These are phyloP conservation scores for Colletes latitarsis DNA, from an alignment of 1,140 invertebrate genomes.

Conservation along the genomic window DNA sequence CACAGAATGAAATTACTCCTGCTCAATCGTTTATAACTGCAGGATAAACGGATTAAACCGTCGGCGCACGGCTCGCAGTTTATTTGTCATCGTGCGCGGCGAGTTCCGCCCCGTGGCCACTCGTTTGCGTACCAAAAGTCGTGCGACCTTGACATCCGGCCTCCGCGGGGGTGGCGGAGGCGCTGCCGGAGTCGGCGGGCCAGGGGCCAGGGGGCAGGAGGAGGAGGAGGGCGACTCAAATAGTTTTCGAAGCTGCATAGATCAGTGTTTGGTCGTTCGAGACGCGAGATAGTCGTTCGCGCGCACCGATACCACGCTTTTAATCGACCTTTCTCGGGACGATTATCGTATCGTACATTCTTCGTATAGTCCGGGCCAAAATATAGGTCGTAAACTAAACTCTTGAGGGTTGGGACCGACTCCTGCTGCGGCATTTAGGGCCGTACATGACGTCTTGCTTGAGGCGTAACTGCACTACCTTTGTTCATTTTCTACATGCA, in stretches of 20 bases:
- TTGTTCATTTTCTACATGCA: too few species aligned
- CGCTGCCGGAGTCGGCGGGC: too few species aligned
- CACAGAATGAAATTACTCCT: constrained; percentile 77
- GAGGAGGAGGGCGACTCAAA: background rate
- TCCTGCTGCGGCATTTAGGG: too few species aligned
- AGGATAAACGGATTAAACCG: constrained; percentile 75
- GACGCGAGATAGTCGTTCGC: background rate
- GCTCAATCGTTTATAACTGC: constrained; percentile 75
- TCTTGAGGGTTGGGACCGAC: too few species aligned
- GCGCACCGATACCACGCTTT: too few species aligned
- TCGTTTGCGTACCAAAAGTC: constrained; percentile 55
- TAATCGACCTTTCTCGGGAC: background rate
- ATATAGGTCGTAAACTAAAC: too few species aligned
- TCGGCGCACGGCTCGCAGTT: constrained; percentile 70
- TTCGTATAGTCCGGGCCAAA: too few species aligned
- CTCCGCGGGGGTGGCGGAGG: too few species aligned
- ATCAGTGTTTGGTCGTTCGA: background rate
- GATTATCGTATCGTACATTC: too few species aligned
- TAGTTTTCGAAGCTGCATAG: background rate
- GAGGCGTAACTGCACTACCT: too few species aligned
- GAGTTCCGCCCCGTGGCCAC: constrained; percentile 47
- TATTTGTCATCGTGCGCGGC: constrained; percentile 68
- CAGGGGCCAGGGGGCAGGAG: too few species aligned
- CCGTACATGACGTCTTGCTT: too few species aligned
- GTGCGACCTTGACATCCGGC: constrained; percentile 33